Base-by-base conservation (phyloP, 2,888 invertebrate species). In the Clanis bilineata region DNA sequence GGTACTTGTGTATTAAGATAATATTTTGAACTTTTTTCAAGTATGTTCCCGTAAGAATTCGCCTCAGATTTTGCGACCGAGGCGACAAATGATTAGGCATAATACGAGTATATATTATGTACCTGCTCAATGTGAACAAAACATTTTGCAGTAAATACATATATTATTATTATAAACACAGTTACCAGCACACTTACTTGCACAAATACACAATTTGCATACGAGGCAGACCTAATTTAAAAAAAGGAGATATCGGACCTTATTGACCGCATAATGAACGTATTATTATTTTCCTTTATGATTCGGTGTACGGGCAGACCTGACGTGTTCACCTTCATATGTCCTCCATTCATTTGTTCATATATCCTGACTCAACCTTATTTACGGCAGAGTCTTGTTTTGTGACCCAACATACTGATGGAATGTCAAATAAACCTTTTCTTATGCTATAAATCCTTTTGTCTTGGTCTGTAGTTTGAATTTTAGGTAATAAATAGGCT, bases 241-340 rank as follows among this genome's bases (percentile, higher is more conserved):
- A 51, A 51, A 51, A 51, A 51, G 18, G 32, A 51, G 28, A 32
- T 32, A 51, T 51, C 5, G 9, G 1, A 32, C 9, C 47, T 47
- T 47, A 47, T 47, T 51, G 32, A 32, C 32, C 32, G 18, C 18
- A 32, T 51, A 51, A 51, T 28, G n/a, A 45, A 45, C 45, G 28
- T 47, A 45, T 58, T 51, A 25, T 58, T 57, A 15, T 51, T 51
- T 66, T 63, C 65, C 70, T 65, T 69, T 70, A 69, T 63, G 70
- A 65, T 66, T 64, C 63, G 56, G 63, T 66, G 62, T 59, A 63
- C 69, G 62, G 60, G 63, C 67, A 69, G 67, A 68, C 68, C 68
- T 63, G 23, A 58, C 58, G 25, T 23, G 51, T 66, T 73, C 75
- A 81, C 83, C 83, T 83, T 76, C 67, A 70, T 55, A 56, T 64